Conservation (phyloP, 2,113 vertebrate species). For the Australoheros scitulus region DNA sequence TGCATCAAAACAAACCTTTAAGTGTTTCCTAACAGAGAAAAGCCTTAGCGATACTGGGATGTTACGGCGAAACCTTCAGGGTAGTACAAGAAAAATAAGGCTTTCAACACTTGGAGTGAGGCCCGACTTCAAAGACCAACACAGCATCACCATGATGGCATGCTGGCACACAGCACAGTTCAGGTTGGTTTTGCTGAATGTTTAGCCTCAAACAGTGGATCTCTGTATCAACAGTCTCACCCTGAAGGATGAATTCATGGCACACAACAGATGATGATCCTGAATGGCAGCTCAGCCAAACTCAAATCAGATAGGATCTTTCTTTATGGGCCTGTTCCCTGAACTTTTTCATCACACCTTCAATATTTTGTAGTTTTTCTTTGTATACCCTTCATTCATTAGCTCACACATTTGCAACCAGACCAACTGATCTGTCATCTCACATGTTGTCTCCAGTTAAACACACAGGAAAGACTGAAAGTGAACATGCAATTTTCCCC, state of each 20-base stretch:
- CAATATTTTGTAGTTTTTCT: background rate
- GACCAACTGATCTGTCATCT: background rate
- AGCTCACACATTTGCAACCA: background rate
- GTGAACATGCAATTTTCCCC: background rate
- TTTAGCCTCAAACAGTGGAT: background rate
- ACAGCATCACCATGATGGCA: background rate
- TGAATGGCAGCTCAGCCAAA: background rate
- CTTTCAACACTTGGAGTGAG: background rate
- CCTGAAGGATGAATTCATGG: background rate
- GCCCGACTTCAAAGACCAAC: background rate
- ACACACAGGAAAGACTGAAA: background rate
- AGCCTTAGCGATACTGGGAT: background rate
- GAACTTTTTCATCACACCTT: background rate
- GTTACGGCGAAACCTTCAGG: background rate
- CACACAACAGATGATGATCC: background rate
- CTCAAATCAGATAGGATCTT: background rate
- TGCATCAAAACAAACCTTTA: background rate
- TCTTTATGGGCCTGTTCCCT: background rate
- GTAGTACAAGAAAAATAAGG: background rate
- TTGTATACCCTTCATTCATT: background rate
- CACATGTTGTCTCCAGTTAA: background rate
- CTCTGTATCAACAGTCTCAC: background rate
- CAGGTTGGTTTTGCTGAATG: background rate
- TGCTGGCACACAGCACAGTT: background rate
- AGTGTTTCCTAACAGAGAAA: background rate